Evolutionary conservation across 2,113 vertebrate genomes (phyloP), one percentile per base, ranked within the genome.

Genomic region (Austrofundulus limnaeus): DNA sequence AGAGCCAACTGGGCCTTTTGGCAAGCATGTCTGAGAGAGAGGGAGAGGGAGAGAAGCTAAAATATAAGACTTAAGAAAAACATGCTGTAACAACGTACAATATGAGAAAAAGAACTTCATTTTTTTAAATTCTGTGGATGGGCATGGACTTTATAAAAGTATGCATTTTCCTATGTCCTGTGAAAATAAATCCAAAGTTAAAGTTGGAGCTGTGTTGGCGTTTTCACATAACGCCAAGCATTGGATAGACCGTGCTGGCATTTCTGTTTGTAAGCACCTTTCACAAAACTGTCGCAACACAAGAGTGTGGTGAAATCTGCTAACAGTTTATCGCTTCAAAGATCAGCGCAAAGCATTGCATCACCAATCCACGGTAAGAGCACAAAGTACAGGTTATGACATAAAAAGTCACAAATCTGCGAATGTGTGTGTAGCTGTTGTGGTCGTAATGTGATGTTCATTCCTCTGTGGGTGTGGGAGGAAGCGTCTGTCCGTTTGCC

Each of bases 401-500:
- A 70, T 38, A 75, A 66, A 80, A 59, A 31, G 66, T 77, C 58
- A 20, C 49, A 48, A 78, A 78, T 74, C 56, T 75, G 69, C 70
- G 69, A 8, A 55, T 66, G 59, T 66, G 57, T 72, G 76, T 19
- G 61, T 77, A 63, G 78, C 60, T 45, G 68, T 31, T 75, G 78
- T 47, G 68, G 75, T 64, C 56, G 82, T 80, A 83, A 87, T 82
- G 85, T 71, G 82, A 87, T 86, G 81, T 85, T 87, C 75, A 70
- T 51, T 66, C 76, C 70, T 70, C 81, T 70, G 80, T 77, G 82
- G 85, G 85, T 86, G 87, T 82, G 81, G 85, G 81, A 85, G 88
- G 85, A 85, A 84, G 77, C 70, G 85, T 78, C 84, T 84, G 86
- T 82, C 84, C 72, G 51, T 80, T 34, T 81, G 77, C 84, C 78